Conservation (phyloP, 2,888 invertebrate genomes). For the Perithous albicinctus region DNA sequence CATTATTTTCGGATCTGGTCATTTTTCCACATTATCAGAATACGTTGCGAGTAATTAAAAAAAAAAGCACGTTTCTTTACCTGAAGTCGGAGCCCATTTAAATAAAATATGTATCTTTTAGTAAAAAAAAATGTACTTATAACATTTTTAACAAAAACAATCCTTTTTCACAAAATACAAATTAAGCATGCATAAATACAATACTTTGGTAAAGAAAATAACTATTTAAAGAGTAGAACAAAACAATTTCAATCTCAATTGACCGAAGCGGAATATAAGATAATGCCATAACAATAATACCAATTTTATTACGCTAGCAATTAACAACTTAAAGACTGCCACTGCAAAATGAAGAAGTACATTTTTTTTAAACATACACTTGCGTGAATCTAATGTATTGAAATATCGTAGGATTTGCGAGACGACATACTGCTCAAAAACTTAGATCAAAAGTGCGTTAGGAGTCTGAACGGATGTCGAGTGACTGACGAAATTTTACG, state of each 20-base stretch:
- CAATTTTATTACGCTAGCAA: not conserved
- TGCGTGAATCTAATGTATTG: not conserved
- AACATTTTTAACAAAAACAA: not conserved
- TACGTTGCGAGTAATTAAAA: no score
- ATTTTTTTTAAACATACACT: not conserved
- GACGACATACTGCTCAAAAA: constrained; percentile 97
- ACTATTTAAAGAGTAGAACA: no score
- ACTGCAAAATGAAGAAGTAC: not conserved
- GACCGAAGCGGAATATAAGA: no score
- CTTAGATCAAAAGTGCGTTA: constrained; percentile 97
- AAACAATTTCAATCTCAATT: no score
- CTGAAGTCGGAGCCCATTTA: no score
- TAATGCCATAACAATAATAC: no score
- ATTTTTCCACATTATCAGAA: no score
- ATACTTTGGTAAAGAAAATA: no score
- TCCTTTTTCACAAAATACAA: no score
- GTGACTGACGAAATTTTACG: constrained; percentile 99
- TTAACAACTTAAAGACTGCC: not conserved
- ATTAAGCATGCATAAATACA: no score
- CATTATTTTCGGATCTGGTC: no score
- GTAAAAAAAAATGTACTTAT: not conserved
- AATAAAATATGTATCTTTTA: not conserved
- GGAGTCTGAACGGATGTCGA: constrained; percentile 98
- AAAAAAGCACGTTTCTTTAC: no score
- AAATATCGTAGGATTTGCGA: constrained; percentile 89